Evolutionary conservation across 2,797 vertebrate genomes (phyloP).

Genomic region (Malurus splendens): DNA sequence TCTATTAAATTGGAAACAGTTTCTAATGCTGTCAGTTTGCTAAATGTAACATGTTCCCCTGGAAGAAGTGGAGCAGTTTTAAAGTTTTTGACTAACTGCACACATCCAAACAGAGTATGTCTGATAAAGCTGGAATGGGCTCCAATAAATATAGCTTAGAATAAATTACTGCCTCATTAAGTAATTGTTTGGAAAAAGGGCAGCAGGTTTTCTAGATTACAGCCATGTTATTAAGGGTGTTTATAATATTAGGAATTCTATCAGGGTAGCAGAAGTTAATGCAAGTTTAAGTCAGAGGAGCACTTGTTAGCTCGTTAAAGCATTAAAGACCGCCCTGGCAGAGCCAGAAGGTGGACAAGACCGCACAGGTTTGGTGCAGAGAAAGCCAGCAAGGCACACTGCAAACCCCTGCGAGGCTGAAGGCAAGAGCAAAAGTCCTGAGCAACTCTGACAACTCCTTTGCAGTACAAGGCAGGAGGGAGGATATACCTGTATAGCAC

Average conservation of each 20-base stretch:
- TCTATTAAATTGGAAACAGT: slow-evolving; percentile 41
- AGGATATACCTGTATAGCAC: not conserved
- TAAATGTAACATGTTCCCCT: slow-evolving; percentile 18
- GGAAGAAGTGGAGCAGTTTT: slow-evolving; percentile 24
- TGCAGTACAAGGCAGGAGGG: not conserved
- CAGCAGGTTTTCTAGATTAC: slow-evolving; percentile 38
- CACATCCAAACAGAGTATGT: not conserved
- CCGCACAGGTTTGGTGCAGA: not conserved
- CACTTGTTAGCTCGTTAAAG: slow-evolving; percentile 32
- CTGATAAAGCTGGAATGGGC: slow-evolving; percentile 40
- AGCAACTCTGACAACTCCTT: not conserved
- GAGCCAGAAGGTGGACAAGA: slow-evolving; percentile 4
- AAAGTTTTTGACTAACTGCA: slow-evolving; percentile 43
- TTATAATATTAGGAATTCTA: slow-evolving; percentile 50
- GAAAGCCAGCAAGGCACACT: not conserved
- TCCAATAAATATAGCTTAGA: slow-evolving; percentile 56
- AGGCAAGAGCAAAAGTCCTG: not conserved
- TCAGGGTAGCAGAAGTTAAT: slow-evolving; percentile 15
- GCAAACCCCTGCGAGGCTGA: not conserved
- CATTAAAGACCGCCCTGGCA: slow-evolving; percentile 1
- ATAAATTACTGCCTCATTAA: slow-evolving; percentile 64
- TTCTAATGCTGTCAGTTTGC: slow-evolving; percentile 48
- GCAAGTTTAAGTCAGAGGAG: slow-evolving; percentile 20
- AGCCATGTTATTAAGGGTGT: slow-evolving; percentile 29
- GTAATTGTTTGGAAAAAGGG: slow-evolving; percentile 58